phyloP scores from a whole-genome alignment of 2,797 vertebrate genomes.

The Schizopygopsis pylzovi region DNA sequence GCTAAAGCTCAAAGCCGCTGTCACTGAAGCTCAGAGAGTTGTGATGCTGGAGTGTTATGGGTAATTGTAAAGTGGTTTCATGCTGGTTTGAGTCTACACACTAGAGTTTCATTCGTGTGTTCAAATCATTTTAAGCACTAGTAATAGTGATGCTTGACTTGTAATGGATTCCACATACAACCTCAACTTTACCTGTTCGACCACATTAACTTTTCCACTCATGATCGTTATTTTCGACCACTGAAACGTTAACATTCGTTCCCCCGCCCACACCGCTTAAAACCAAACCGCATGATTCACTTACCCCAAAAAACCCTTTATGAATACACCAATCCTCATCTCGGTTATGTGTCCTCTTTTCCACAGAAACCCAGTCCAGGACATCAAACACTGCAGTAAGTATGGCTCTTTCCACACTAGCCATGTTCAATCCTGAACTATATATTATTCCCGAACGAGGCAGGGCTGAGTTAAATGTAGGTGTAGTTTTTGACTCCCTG shows the following conservation, averaged over 20 bases:
- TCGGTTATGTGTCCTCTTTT: not conserved
- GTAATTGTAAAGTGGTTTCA: not conserved
- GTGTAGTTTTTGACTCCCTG: too few relatives aligned
- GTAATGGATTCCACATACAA: not conserved
- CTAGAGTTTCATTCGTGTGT: not conserved
- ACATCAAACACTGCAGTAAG: slow-evolving; percentile 41
- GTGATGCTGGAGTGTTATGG: too few relatives aligned
- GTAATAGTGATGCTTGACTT: not conserved
- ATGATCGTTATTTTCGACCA: not conserved
- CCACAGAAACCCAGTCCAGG: slow-evolving; percentile 58
- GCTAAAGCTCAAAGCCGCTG: accelerated
- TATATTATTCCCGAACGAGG: not conserved
- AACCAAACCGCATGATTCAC: not conserved
- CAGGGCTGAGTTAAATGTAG: not conserved
- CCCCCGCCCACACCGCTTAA: not conserved
- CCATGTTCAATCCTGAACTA: not conserved
- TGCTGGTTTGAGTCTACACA: not conserved
- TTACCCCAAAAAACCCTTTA: not conserved
- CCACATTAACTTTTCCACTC: not conserved
- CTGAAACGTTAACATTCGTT: not conserved
- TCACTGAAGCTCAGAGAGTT: not conserved
- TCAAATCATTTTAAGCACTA: not conserved
- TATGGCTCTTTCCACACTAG: not conserved
- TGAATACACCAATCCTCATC: not conserved
- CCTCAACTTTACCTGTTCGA: not conserved